These are phyloP conservation scores for Picus viridis DNA, from an alignment of 2,797 vertebrate species.

Conservation along the genomic window DNA sequence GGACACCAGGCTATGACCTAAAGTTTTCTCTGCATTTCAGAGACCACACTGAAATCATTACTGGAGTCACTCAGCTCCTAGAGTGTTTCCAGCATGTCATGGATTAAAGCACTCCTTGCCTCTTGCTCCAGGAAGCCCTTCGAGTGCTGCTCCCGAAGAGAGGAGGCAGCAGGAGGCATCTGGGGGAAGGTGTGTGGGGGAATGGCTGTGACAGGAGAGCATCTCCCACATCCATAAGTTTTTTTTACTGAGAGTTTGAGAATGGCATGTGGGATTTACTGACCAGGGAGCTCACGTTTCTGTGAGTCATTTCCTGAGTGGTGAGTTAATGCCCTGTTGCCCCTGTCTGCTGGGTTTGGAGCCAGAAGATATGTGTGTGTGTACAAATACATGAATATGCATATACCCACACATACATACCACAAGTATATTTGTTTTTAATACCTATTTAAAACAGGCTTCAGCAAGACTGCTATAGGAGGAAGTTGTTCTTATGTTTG, in stretches of 20 bases:
- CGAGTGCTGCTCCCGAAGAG: background rate
- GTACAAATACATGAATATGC: fast-evolving
- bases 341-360: background rate
- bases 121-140: background rate
- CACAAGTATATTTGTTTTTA: no score
- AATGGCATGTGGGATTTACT: background rate
- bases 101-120: background rate
- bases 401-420: no score
- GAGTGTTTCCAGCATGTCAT: background rate
- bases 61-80: background rate
- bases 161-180: background rate
- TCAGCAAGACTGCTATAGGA: background rate
- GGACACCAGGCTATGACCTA: background rate
- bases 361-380: background rate
- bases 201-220: background rate
- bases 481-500: background rate
- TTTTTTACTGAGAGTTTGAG: slow-evolving; percentile 15
- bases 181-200: fast-evolving
- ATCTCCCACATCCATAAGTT: background rate
- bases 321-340: background rate
- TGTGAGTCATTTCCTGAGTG: background rate
- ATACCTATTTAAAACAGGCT: background rate
- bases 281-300: background rate
- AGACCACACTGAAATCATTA: background rate
- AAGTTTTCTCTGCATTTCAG: background rate